Percentiles rank a stretch among this genome's conserved stretches.
Conservation (phyloP, 2,888 invertebrate genomes). For the Gortyna flavago region DNA sequence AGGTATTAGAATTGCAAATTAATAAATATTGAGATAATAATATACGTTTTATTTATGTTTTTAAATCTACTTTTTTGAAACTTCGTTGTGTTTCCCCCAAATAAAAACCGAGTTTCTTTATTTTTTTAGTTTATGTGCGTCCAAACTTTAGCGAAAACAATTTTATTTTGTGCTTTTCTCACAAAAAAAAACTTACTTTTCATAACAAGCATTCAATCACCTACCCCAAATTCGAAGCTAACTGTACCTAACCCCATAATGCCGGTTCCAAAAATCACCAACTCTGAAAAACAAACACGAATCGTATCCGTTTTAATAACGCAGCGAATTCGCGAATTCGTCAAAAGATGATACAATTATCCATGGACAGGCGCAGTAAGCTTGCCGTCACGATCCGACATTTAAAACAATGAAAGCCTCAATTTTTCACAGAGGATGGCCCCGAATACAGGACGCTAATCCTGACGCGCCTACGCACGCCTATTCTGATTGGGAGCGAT, state of each 20-base stretch:
- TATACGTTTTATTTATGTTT: not conserved
- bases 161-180: not conserved
- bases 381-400: slow-evolving; percentile 81
- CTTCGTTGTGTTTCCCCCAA: not conserved
- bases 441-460: slow-evolving; percentile 79
- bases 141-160: not conserved
- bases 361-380: slow-evolving; percentile 71
- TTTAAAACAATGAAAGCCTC: slow-evolving; percentile 88
- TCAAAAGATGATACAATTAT: slow-evolving; percentile 77
- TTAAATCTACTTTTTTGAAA: not conserved
- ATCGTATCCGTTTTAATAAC: slow-evolving; percentile 52
- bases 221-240: not conserved
- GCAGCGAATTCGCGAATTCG: slow-evolving; percentile 63
- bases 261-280: slow-evolving; percentile 40
- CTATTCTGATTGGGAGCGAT: slow-evolving; percentile 70
- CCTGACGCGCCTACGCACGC: slow-evolving; percentile 68
- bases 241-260: slow-evolving; percentile 7
- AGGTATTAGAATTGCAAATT: not conserved
- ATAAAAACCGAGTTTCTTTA: not conserved
- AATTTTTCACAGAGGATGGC: slow-evolving; percentile 85
- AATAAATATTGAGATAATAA: not conserved
- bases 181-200: not conserved
- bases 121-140: not conserved
- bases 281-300: slow-evolving; percentile 29
- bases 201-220: too few relatives aligned